A percentile compares a stretch with the other conserved stretches of the same genome.
Conservation (phyloP, 30 jellyfish, hydroid and myxozoan genomes). For the Mastigias papua region DNA sequence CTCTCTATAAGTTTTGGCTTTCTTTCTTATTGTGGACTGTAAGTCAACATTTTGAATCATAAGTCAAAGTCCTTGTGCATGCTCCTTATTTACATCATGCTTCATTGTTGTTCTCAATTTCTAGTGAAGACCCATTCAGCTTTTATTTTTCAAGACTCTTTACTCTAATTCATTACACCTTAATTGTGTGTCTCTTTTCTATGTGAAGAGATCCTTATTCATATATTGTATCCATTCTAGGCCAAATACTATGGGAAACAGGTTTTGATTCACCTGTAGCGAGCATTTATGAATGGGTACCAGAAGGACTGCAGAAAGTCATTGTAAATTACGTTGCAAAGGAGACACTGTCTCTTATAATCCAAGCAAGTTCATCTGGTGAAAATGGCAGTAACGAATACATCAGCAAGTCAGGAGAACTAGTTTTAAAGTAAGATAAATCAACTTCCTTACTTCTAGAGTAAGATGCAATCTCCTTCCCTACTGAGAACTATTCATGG, state of each 20-base stretch:
- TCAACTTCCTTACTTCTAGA: neutral
- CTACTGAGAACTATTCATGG: no score
- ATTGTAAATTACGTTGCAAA: conserved; percentile 91
- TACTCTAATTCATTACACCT: no score
- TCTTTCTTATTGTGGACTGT: no score
- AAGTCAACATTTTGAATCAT: no score
- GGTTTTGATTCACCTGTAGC: conserved; percentile 91
- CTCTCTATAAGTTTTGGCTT: no score
- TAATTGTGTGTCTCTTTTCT: no score
- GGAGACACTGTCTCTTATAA: conserved; percentile 85
- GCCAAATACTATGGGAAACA: conserved; percentile 92
- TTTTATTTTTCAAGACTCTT: no score
- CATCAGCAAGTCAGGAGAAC: conserved; percentile 85
- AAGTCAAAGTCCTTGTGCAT: no score
- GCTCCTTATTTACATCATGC: no score
- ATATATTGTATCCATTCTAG: conserved; percentile 21
- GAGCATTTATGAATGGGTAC: conserved; percentile 95
- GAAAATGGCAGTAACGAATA: conserved; percentile 93
- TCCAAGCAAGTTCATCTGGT: conserved; percentile 86
- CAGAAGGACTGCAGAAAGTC: conserved; percentile 97
- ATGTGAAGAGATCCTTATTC: neutral
- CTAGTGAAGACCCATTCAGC: no score
- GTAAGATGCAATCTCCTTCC: no score
- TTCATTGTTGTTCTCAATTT: no score
- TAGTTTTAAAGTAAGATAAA: conserved; percentile 84